phyloP scores from a whole-genome alignment of 1,140 invertebrate genomes.

The Sinella curviseta region DNA sequence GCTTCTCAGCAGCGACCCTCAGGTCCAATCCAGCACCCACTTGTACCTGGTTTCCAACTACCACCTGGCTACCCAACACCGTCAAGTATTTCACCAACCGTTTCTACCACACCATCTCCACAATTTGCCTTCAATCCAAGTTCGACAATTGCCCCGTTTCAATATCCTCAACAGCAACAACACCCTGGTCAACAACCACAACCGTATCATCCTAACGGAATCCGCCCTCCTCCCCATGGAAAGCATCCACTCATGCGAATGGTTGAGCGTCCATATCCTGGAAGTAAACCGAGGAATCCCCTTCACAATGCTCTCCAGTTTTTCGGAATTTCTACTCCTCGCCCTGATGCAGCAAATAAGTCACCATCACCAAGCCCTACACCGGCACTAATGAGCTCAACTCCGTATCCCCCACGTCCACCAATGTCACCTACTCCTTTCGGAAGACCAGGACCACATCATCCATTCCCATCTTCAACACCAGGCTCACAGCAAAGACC shows the following conservation, averaged over 20 bases:
- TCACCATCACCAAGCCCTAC: not conserved
- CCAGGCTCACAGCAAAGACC: not conserved
- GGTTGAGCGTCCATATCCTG: not conserved
- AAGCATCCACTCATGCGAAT: not conserved
- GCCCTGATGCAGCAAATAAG: not conserved
- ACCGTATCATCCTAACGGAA: not conserved
- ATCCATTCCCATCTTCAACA: slow-evolving; percentile 11
- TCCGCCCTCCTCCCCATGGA: not conserved
- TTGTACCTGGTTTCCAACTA: not conserved
- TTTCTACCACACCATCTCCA: not conserved
- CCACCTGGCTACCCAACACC: not conserved
- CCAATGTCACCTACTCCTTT: not conserved
- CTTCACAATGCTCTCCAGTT: slow-evolving; percentile 12
- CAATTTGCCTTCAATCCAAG: slow-evolving; percentile 20
- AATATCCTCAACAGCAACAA: not conserved
- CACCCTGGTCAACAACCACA: not conserved
- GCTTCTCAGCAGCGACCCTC: not conserved
- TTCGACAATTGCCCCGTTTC: not conserved
- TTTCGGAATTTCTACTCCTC: slow-evolving; percentile 18
- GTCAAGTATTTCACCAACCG: not conserved
- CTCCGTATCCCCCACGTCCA: not conserved
- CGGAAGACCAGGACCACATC: not conserved
- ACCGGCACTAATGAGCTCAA: not conserved
- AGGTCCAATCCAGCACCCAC: not conserved
- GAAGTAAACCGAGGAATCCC: not conserved